Base-by-base conservation (phyloP, 2,797 vertebrate species). In the Chiroxiphia lanceolata region DNA sequence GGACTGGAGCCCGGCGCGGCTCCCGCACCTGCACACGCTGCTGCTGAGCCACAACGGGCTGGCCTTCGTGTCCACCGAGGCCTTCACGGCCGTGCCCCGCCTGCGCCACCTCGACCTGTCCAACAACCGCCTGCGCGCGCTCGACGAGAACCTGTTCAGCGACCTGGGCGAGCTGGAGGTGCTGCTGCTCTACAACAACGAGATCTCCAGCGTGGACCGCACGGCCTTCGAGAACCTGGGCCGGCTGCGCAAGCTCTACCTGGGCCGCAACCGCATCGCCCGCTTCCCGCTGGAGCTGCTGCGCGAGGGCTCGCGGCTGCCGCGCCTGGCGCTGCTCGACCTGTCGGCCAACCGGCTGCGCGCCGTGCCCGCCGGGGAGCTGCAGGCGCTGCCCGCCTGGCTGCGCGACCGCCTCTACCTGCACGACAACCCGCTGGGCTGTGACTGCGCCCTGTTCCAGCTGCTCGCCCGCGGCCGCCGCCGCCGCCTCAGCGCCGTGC, bases 301-400 rank as follows among this genome's bases (percentile, higher is more conserved):
- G 38, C 98, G 98, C 42, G 98, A 99, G 27, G 98, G 98, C 86
- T 98, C 97, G 29, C 98, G 98, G 48, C 94, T 98, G 71, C 98
- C 99, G 31, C 98, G 98, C 69, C 98, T 99, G 3, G 98, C 96
- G 26, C 98, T 99, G 75, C 97, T 99, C 96, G 99, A 99, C 90
- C 97, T 99, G 61, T 99, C 99, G 27, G 98, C 98, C 89, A 99
- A 99, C 97, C 98, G 96, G 69, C 98, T 99, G n/a, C 99, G 99
- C 92, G 61, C 38, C 19, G 86, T 99, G 80, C 98, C 98, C 0
- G 83, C 98, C 11, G 94, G 97, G 1, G 99, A 99, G 83, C 98
- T 99, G 74, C 98, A 98, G 93, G 95, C 80, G 7, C 97, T 99
- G 93, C 99, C 99, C 0, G 99, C 99, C 14, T 99, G 98, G 98